A percentile compares a stretch with the other conserved stretches of the same genome.
Evolutionary conservation across 2,113 vertebrate species (phyloP).

Genomic region (Lates calcarifer): DNA sequence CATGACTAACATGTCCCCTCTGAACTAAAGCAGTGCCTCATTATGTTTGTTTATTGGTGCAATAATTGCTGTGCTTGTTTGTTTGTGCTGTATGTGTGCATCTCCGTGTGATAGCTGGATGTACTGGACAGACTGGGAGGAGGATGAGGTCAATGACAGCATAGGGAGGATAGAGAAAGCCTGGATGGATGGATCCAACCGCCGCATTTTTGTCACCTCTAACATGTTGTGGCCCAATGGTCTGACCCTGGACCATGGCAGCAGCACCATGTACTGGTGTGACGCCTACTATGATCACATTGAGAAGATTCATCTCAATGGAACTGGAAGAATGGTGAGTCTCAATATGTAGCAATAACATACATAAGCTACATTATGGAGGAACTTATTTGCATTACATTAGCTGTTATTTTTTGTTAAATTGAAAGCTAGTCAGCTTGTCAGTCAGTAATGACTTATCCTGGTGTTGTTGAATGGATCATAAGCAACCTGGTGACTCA

Average conservation of each 20-base stretch:
- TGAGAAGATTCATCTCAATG: conserved; percentile 96
- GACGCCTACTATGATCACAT: conserved; percentile 99
- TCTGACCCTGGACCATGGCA: conserved; percentile 92
- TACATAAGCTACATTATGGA: neutral
- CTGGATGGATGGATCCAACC: conserved; percentile 96
- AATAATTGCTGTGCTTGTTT: conserved; percentile 21
- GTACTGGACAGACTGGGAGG: conserved; percentile 99
- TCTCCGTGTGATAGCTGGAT: conserved; percentile 90
- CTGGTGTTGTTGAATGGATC: neutral
- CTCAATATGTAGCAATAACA: neutral
- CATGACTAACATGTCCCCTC: neutral
- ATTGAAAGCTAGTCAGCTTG: no score
- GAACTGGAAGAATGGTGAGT: conserved; percentile 94
- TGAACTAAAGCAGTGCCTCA: neutral
- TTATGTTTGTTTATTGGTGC: neutral
- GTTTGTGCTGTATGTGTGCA: neutral
- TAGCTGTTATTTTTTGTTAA: neutral
- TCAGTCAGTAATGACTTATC: conserved; percentile 4
- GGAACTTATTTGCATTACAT: neutral
- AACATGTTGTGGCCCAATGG: conserved; percentile 99
- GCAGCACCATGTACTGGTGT: conserved; percentile 95
- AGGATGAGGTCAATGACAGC: conserved; percentile 97
- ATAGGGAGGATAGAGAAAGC: conserved; percentile 97
- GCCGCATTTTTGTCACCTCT: conserved; percentile 95
- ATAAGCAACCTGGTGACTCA: neutral